phyloP scores from a whole-genome alignment of 2,113 vertebrate genomes.

The Symphodus melops region DNA sequence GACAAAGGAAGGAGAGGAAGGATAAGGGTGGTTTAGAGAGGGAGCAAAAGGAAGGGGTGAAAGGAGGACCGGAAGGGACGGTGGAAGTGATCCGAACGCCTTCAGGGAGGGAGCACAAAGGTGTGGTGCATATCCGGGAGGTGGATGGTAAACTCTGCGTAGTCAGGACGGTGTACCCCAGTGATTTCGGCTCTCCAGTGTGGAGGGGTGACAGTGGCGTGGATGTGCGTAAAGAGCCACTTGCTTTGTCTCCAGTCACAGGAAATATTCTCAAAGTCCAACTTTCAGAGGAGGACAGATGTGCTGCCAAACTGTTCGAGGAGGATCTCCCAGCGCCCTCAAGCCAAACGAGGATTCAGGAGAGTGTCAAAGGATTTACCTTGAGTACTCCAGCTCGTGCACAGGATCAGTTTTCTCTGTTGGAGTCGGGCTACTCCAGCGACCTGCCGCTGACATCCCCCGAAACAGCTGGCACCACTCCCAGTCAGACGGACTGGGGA shows the following conservation, averaged over 20 bases:
- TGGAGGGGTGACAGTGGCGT: slow-evolving; percentile 69
- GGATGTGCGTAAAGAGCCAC: slow-evolving; percentile 67
- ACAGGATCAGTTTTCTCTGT: slow-evolving; percentile 36
- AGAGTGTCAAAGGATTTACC: slow-evolving; percentile 43
- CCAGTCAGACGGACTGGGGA: slow-evolving; percentile 80
- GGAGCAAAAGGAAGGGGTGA: neutral
- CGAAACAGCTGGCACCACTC: slow-evolving; percentile 77
- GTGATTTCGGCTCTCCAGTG: slow-evolving; percentile 80
- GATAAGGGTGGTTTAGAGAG: slow-evolving; percentile 23
- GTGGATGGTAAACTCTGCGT: slow-evolving; percentile 82
- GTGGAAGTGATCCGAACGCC: neutral
- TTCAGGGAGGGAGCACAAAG: slow-evolving; percentile 64
- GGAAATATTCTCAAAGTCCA: slow-evolving; percentile 67
- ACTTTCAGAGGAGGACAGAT: slow-evolving; percentile 41
- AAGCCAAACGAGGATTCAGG: slow-evolving; percentile 15
- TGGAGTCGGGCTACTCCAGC: slow-evolving; percentile 84
- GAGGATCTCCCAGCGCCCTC: neutral
- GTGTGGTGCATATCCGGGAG: slow-evolving; percentile 84
- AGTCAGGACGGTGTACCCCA: slow-evolving; percentile 83
- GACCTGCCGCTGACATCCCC: slow-evolving; percentile 83
- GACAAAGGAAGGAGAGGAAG: slow-evolving; percentile 62
- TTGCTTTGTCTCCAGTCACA: slow-evolving; percentile 36
- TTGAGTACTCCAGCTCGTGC: slow-evolving; percentile 47
- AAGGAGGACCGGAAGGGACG: slow-evolving; percentile 9
- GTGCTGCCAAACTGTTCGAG: neutral